Conservation (phyloP, 2,888 invertebrate genomes). For the Hydraecia micacea region DNA sequence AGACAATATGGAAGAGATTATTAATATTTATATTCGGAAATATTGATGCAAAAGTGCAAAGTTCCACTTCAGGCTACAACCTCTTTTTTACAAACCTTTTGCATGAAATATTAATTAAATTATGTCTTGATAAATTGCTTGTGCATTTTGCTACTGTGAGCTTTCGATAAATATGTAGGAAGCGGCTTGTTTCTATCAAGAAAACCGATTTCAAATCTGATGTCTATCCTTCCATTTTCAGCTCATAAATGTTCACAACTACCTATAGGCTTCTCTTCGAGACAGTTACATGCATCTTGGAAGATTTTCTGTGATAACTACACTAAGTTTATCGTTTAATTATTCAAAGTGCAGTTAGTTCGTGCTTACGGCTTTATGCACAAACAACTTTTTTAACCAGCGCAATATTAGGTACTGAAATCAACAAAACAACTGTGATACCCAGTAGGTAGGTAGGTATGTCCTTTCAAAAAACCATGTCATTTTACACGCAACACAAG, state of each 20-base stretch:
- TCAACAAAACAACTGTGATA: background rate
- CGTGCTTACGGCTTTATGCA: background rate
- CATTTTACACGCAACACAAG: slow-evolving; percentile 3
- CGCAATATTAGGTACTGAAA: background rate
- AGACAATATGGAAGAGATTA: slow-evolving; percentile 65
- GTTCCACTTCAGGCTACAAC: slow-evolving; percentile 19
- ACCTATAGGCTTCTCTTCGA: background rate
- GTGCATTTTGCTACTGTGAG: slow-evolving; percentile 14
- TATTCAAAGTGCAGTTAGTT: background rate
- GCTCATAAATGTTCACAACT: slow-evolving; percentile 2
- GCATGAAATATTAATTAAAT: slow-evolving; percentile 20
- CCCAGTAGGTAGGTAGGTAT: background rate
- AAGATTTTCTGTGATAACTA: background rate
- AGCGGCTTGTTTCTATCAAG: slow-evolving; percentile 7
- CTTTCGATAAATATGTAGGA: background rate
- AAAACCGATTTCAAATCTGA: background rate
- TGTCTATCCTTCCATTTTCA: slow-evolving; percentile 10
- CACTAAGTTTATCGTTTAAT: background rate
- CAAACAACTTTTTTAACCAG: background rate
- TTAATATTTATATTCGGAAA: slow-evolving; percentile 53
- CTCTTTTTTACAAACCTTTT: slow-evolving; percentile 1
- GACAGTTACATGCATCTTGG: background rate
- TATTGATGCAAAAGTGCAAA: slow-evolving; percentile 20
- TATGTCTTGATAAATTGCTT: background rate
- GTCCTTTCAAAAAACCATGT: background rate